Evolutionary conservation across 2,888 invertebrate species (phyloP).

Genomic region (Scaptomyza caliginosa): DNA sequence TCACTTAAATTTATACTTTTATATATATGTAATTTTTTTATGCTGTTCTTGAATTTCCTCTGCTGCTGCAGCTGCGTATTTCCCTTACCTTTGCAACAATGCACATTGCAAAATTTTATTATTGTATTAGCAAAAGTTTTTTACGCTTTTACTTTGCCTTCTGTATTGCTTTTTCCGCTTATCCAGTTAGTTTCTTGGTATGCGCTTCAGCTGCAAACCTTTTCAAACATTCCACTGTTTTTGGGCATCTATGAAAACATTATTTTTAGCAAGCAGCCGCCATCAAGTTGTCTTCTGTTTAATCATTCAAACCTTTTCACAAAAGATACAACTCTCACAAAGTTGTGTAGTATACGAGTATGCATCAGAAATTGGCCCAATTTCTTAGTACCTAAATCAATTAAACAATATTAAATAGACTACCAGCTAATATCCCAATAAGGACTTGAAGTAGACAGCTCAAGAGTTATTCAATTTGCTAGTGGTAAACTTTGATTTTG

Average conservation of each 20-base stretch:
- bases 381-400: not conserved
- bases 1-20: conserved; percentile 61
- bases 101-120: conserved; percentile 74
- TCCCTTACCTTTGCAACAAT: conserved; percentile 46
- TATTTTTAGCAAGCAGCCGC: conserved; percentile 1
- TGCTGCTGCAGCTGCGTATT: no score
- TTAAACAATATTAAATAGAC: not conserved
- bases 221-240: not conserved
- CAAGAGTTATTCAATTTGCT: not conserved
- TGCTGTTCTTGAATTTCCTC: conserved; percentile 4
- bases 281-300: not conserved
- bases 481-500: not conserved
- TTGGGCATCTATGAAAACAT: not conserved
- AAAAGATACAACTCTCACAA: not conserved
- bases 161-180: conserved; percentile 31
- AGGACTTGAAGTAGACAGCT: not conserved
- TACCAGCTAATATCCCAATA: no score
- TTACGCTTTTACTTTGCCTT: conserved; percentile 50
- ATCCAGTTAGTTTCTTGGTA: conserved; percentile 21
- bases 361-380: not conserved
- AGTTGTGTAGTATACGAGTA: no score
- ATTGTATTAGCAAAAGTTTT: conserved; percentile 75
- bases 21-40: conserved; percentile 36
- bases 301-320: not conserved
- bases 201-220: conserved; percentile 22